Percentiles rank a stretch among this genome's conserved stretches.
Conservation (phyloP, 2,113 vertebrate species). For the Atrichornis clamosus region DNA sequence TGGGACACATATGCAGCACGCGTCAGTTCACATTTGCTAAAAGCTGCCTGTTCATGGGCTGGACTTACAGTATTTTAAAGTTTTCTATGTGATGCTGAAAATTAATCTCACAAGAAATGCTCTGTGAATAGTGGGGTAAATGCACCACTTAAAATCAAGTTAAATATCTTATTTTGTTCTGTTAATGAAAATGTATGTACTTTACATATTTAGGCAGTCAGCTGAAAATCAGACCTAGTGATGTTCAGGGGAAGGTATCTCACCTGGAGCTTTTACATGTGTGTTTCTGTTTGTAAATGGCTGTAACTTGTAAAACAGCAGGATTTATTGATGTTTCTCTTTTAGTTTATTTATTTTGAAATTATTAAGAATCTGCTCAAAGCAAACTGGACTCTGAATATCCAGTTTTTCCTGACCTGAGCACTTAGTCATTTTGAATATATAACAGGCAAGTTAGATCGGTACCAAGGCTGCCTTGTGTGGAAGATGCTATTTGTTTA, state of each 20-base stretch:
- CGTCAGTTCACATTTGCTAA: neutral
- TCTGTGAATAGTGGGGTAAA: neutral
- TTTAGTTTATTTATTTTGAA: neutral
- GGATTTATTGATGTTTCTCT: neutral
- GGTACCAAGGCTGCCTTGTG: neutral
- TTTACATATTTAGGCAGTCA: neutral
- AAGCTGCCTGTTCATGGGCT: neutral
- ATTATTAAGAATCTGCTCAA: neutral
- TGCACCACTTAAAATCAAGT: neutral
- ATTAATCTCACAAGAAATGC: neutral
- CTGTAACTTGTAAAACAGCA: neutral
- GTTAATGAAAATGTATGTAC: neutral
- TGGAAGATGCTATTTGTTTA: neutral
- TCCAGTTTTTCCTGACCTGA: neutral
- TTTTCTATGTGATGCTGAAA: neutral
- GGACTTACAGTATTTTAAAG: neutral
- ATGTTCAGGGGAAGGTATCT: neutral
- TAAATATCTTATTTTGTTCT: neutral
- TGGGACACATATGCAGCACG: accelerated
- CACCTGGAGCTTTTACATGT: neutral
- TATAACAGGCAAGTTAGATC: neutral
- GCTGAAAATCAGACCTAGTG: neutral
- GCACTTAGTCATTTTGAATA: accelerated
- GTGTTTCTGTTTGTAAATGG: neutral
- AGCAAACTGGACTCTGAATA: neutral